These are phyloP conservation scores for Echiichthys vipera DNA, from an alignment of 2,797 vertebrate genomes.

Conservation along the genomic window DNA sequence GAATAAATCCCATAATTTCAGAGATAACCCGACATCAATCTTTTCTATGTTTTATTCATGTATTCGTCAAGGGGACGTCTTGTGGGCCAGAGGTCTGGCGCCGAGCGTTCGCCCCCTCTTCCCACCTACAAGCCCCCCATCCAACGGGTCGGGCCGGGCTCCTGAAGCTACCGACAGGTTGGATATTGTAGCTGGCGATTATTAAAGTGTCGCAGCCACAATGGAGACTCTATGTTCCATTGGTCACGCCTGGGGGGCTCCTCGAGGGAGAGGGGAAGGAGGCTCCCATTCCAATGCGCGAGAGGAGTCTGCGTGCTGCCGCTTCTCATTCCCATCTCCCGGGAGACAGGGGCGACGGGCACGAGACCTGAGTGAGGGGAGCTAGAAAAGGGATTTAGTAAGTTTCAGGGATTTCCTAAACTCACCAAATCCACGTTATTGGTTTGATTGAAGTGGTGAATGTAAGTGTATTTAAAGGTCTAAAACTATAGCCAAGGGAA, in stretches of 20 bases:
- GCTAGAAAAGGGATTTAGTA: slow-evolving; percentile 30
- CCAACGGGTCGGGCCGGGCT: slow-evolving; percentile 89
- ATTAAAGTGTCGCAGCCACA: slow-evolving; percentile 98
- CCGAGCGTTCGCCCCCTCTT: slow-evolving; percentile 85
- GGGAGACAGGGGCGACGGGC: slow-evolving; percentile 87
- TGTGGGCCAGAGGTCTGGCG: slow-evolving; percentile 84
- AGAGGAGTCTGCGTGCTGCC: slow-evolving; percentile 96
- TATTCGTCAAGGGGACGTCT: slow-evolving; percentile 82
- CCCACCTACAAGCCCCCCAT: slow-evolving; percentile 81
- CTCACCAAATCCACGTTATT: background rate
- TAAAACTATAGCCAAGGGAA: background rate
- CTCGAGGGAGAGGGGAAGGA: slow-evolving; percentile 88
- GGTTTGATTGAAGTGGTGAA: background rate
- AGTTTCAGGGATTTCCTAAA: background rate
- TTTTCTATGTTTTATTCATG: slow-evolving; percentile 85
- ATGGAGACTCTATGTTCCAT: slow-evolving; percentile 98
- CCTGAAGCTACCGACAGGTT: slow-evolving; percentile 99
- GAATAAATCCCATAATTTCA: slow-evolving; percentile 69
- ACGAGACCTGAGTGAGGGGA: slow-evolving; percentile 69
- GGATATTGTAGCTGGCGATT: slow-evolving; percentile 98
- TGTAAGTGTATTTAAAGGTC: background rate
- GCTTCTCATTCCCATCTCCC: slow-evolving; percentile 89
- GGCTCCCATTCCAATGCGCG: slow-evolving; percentile 87
- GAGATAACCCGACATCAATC: slow-evolving; percentile 74
- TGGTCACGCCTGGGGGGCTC: slow-evolving; percentile 94